Base-by-base conservation (phyloP, 2,797 vertebrate species). In the Tragopan temminckii region DNA sequence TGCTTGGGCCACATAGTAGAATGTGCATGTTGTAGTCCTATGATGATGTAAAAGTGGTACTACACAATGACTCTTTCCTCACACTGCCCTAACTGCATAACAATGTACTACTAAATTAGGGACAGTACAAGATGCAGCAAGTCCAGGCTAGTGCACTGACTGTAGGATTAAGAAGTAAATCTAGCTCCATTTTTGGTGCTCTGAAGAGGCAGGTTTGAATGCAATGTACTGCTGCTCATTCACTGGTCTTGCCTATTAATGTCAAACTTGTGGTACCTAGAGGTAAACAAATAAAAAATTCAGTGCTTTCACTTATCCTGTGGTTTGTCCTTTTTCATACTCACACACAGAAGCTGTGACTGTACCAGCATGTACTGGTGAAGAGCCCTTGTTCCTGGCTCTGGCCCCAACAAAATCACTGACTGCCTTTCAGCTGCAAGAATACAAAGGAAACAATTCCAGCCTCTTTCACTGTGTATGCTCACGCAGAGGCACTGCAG, bases 21-120 rank as follows among this genome's bases (percentile, higher is more conserved):
- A 98, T 97, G 98, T 99, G 99, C 99, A 99, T 99, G 99, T 99
- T 98, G 97, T 98, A 98, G 98, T 98, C 98, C 98, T 98, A 96
- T 98, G 97, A 98, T 98, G 98, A 98, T 53, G 97, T 99, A 98
- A 98, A 98, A 93, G 97, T 98, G 98, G 98, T 98, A 97, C 98
- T 97, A 97, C 97, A 97, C 96, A 95, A 96, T 83, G 96, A 97
- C 96, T 96, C 96, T 93, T 87, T 96, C 95, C 95, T 96, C 95
- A 93, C 68, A 76, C 78, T 92, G 94, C 94, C 89, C 85, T 95
- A 97, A 96, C 95, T 95, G 90, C 95, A 53, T 97, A 96, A 95
- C 92, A 88, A 84, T 89, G 91, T 98, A 95, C 97, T 97, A 96
- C 97, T 97, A 97, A 97, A 96, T 92, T 97, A 98, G 97, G 95